A percentile compares a stretch with the other conserved stretches of the same genome.
Evolutionary conservation across 2,113 vertebrate genomes (phyloP).

Genomic region (Rhinopomastus cyanomelas): DNA sequence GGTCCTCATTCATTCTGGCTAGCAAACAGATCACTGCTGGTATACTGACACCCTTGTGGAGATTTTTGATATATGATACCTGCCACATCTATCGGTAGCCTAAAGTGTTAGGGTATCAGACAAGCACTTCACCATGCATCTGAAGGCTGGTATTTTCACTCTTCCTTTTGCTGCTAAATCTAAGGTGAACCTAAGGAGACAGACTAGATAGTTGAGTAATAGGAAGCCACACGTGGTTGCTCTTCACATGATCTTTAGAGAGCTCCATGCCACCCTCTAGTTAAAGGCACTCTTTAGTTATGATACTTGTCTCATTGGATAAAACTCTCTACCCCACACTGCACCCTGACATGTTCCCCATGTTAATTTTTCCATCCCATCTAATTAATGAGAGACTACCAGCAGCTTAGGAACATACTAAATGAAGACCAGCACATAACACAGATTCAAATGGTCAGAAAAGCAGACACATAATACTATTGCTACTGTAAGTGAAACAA

Average conservation of each 20-base stretch:
- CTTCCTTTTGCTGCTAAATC: neutral
- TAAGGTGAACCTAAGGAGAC: neutral
- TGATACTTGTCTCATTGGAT: neutral
- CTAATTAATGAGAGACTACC: neutral
- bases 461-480: neutral
- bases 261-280: neutral
- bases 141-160: neutral
- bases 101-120: neutral
- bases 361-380: neutral
- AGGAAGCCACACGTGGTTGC: neutral
- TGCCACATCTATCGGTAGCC: neutral
- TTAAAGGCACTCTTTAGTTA: constrained; percentile 63
- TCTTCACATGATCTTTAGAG: neutral
- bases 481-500: constrained; percentile 30
- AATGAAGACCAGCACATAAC: neutral
- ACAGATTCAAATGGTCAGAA: neutral
- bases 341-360: neutral
- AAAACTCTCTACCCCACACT: constrained; percentile 5
- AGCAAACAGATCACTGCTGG: neutral
- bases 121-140: neutral
- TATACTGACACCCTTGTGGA: neutral
- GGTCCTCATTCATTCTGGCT: neutral
- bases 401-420: neutral
- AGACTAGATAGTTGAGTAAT: neutral
- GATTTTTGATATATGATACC: neutral